Base-by-base conservation (phyloP, 2,888 invertebrate genomes). In the Allacma fusca region DNA sequence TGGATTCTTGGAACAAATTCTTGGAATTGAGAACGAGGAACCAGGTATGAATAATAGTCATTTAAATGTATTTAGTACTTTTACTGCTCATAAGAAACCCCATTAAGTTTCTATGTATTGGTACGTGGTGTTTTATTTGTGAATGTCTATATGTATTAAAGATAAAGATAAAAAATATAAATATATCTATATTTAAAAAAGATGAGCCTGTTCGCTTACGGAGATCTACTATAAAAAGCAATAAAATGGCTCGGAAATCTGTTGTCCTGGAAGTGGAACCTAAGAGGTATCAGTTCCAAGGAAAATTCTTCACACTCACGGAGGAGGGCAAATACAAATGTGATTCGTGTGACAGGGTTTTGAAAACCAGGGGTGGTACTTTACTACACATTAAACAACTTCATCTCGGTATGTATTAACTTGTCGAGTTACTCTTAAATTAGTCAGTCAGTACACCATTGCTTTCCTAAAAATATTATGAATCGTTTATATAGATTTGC, bases 251-350 rank as follows among this genome's bases (percentile, higher is more conserved):
- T 7, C 34, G 24, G n/a, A 67, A 67, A 34, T n/a, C 57, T 28
- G 34, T 4, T 59, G 74, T 74, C 1, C n/a, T 12, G 1, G 74
- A 74, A 16, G 29, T 64, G 2, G 64, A 40, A 24, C 34, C 64
- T 12, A 40, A 34, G 21, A 62, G 9, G 12, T 74, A 28, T 64
- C 59, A 64, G 21, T 74, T 57, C 26, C 34, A 62, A 40, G 40
- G 64, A 21, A 23, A 24, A 28, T 21, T 19, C 12, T 64, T 74
- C 23, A 62, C 43, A 1, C 1, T 57, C 62, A 64, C 23, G 21
- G 74, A 74, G 4, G 64, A 62, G 1, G 74, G 64, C 12, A 67
- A 29, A 67, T 74, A 64, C n/a, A 28, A 64, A 19, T 74, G 74
- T 43, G 24, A 24, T 13, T 19, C 28, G 2, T 74, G 74, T n/a